phyloP scores from a whole-genome alignment of 2,797 vertebrate genomes.

The Enteromius trimaculatus region DNA sequence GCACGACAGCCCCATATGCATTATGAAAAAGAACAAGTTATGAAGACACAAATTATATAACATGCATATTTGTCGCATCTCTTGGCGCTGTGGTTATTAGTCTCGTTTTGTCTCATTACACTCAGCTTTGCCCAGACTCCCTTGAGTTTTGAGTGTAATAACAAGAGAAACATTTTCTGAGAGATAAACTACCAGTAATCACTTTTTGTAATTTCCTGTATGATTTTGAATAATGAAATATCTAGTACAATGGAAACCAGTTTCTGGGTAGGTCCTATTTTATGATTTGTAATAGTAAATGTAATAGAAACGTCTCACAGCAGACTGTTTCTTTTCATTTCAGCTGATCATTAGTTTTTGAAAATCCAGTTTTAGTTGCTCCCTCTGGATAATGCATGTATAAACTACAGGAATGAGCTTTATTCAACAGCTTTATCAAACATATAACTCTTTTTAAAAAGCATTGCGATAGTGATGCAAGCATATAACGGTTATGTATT shows the following conservation, averaged over 20 bases:
- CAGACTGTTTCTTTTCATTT: not conserved
- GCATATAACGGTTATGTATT: not conserved
- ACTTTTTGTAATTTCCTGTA: slow-evolving; percentile 34
- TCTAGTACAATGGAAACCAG: not conserved
- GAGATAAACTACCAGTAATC: slow-evolving; percentile 29
- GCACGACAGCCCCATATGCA: not conserved
- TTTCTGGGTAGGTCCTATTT: not conserved
- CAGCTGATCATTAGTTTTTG: not conserved
- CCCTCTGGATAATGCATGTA: not conserved
- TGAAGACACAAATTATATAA: slow-evolving; percentile 5
- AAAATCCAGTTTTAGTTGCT: not conserved
- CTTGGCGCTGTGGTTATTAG: slow-evolving; percentile 31
- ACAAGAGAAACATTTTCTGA: slow-evolving; percentile 33
- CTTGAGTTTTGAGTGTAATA: slow-evolving; percentile 33
- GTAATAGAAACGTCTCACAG: not conserved
- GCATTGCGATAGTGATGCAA: not conserved
- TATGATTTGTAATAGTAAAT: not conserved
- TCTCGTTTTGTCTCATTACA: slow-evolving; percentile 42
- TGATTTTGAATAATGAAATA: slow-evolving; percentile 29
- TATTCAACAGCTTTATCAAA: not conserved
- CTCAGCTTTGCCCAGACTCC: slow-evolving; percentile 35
- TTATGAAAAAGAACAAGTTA: not conserved
- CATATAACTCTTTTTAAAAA: not conserved
- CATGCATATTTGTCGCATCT: slow-evolving; percentile 9
- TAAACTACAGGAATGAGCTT: not conserved